phyloP scores from a whole-genome alignment of 2,888 invertebrate species.

The Drosophila cognata region DNA sequence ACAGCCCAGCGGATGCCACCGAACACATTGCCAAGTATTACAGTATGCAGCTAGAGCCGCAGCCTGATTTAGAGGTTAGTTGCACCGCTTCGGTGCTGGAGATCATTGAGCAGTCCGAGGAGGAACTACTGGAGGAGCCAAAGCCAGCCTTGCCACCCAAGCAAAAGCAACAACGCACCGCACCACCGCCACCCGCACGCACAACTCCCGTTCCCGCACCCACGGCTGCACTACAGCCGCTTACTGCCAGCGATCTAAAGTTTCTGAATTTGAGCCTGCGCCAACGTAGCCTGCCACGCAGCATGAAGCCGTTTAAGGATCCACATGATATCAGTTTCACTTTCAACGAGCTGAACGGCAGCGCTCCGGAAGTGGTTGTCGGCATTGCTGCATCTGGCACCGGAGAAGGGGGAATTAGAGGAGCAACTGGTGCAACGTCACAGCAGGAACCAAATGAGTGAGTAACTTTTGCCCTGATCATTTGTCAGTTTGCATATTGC shows the following conservation, averaged over 20 bases:
- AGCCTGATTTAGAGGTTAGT: conserved; percentile 15
- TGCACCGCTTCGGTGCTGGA: conserved; percentile 59
- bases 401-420: not conserved
- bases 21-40: conserved; percentile 82
- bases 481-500: conserved; percentile 79
- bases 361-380: conserved; percentile 57
- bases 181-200: conserved; percentile 58
- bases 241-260: conserved; percentile 84
- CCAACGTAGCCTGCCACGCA: conserved; percentile 83
- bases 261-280: conserved; percentile 84
- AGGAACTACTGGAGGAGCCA: conserved; percentile 43
- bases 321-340: conserved; percentile 84
- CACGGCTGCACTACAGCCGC: conserved; percentile 68
- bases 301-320: conserved; percentile 82
- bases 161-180: conserved; percentile 66
- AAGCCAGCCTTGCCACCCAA: conserved; percentile 82
- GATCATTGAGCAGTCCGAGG: conserved; percentile 69
- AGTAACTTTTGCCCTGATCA: conserved; percentile 74
- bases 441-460: conserved; percentile 80
- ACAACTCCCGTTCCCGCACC: conserved; percentile 22
- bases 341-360: conserved; percentile 81
- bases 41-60: conserved; percentile 45
- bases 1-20: conserved; percentile 60
- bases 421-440: conserved; percentile 29
- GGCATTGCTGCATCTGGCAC: conserved; percentile 20